phyloP scores from a whole-genome alignment of 1,140 invertebrate species.

The Nasonia vitripennis region DNA sequence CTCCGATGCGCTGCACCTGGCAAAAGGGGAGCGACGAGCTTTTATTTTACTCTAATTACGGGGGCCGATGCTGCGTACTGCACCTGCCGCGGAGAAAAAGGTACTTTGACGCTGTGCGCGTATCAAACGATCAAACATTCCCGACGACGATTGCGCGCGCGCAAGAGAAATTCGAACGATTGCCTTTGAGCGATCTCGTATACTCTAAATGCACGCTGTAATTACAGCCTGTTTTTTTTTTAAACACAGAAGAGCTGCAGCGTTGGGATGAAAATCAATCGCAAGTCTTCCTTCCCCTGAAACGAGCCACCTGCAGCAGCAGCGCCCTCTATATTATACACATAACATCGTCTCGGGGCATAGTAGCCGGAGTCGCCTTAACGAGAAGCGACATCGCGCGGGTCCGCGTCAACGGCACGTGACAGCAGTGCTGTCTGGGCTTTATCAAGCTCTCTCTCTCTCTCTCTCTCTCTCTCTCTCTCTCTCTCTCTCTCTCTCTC shows the following conservation, averaged over 20 bases:
- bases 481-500: not conserved
- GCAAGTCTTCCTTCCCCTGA: not conserved
- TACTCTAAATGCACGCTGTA: not conserved
- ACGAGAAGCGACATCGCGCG: constrained; percentile 55
- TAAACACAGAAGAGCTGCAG: too few relatives aligned
- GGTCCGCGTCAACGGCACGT: constrained; percentile 54
- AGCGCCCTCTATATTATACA: not conserved
- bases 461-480: not conserved
- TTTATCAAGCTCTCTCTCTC: constrained; percentile 4
- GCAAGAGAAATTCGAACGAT: not conserved
- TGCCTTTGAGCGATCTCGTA: not conserved
- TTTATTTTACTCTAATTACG: constrained; percentile 10
- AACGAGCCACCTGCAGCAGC: constrained; percentile 24
- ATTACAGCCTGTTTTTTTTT: too few relatives aligned
- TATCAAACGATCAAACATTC: constrained; percentile 24
- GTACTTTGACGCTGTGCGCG: not conserved
- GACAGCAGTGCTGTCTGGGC: constrained; percentile 47
- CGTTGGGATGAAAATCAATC: not conserved
- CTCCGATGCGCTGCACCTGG: not conserved
- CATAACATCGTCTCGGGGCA: not conserved
- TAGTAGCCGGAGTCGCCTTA: constrained; percentile 33
- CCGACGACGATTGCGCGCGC: not conserved
- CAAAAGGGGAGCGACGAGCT: not conserved
- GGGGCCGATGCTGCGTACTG: not conserved
- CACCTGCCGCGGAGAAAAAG: not conserved